Evolutionary conservation across 2,888 invertebrate species (phyloP).

Genomic region (Emesis furor): DNA sequence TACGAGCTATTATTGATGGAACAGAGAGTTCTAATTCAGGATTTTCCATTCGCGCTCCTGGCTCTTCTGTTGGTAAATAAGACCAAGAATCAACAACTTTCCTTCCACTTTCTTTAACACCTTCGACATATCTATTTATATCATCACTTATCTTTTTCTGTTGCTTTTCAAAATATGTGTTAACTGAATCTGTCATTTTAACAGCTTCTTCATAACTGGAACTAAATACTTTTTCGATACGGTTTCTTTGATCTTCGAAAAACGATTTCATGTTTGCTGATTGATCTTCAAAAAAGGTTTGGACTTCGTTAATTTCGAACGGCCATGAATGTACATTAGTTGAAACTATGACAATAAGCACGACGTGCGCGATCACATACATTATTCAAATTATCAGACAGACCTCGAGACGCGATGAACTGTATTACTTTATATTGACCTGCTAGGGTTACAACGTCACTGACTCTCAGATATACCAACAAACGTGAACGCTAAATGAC

Average conservation of each 20-base stretch:
- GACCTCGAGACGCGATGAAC: conserved; percentile 22
- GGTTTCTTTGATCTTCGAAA: conserved; percentile 76
- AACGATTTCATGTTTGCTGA: conserved; percentile 79
- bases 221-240: conserved; percentile 76
- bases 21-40: conserved; percentile 84
- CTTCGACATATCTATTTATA: conserved; percentile 82
- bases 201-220: conserved; percentile 78
- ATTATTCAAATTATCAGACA: conserved; percentile 21
- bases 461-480: not conserved
- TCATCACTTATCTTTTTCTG: conserved; percentile 81
- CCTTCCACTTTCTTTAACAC: conserved; percentile 80
- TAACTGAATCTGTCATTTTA: conserved; percentile 80
- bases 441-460: not conserved
- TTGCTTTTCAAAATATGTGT: conserved; percentile 82
- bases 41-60: conserved; percentile 78
- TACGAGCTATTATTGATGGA: conserved; percentile 85
- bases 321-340: conserved; percentile 31
- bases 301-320: conserved; percentile 45
- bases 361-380: conserved; percentile 5
- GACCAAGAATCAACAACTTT: conserved; percentile 81
- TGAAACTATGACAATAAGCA: conserved; percentile 3
- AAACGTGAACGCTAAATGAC: not conserved
- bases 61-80: conserved; percentile 78
- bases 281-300: conserved; percentile 68
- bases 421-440: conserved; percentile 5